These are phyloP conservation scores for Emys orbicularis DNA, from an alignment of 2,797 vertebrate genomes.

Conservation along the genomic window DNA sequence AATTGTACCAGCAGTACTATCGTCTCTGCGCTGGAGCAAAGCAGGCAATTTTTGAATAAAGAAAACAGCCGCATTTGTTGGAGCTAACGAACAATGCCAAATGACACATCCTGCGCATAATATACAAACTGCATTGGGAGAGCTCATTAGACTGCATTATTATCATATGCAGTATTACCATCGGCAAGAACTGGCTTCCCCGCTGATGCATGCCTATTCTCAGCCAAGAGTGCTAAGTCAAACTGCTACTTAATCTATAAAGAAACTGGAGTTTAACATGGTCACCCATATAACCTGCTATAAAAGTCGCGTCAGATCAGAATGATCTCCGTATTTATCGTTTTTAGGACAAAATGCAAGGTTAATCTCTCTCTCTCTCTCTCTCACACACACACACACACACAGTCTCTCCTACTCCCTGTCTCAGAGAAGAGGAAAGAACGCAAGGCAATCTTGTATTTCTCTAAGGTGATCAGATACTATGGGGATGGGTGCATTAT, in stretches of 20 bases:
- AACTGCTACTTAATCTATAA: background rate
- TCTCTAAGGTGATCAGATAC: background rate
- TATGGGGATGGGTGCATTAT: background rate
- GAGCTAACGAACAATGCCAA: constrained; percentile 59
- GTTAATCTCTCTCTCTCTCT: background rate
- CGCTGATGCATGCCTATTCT: background rate
- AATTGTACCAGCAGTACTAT: constrained; percentile 40
- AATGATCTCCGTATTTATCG: background rate
- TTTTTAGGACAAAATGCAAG: background rate
- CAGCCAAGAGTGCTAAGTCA: background rate
- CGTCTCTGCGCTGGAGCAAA: constrained; percentile 15
- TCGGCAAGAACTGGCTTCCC: constrained; percentile 18
- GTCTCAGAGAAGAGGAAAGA: background rate
- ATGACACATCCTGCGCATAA: background rate
- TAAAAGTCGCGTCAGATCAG: background rate
- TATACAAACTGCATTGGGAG: constrained; percentile 20
- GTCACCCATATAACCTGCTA: background rate
- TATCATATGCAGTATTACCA: constrained; percentile 13
- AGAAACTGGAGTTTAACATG: background rate
- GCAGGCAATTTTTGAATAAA: constrained; percentile 55
- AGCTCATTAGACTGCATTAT: constrained; percentile 53
- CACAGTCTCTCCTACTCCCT: background rate
- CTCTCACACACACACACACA: too few species aligned
- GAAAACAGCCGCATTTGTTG: constrained; percentile 43
- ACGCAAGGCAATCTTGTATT: background rate